Base-by-base conservation (phyloP, 2,888 invertebrate species). In the Leptarthrus brevirostris region DNA sequence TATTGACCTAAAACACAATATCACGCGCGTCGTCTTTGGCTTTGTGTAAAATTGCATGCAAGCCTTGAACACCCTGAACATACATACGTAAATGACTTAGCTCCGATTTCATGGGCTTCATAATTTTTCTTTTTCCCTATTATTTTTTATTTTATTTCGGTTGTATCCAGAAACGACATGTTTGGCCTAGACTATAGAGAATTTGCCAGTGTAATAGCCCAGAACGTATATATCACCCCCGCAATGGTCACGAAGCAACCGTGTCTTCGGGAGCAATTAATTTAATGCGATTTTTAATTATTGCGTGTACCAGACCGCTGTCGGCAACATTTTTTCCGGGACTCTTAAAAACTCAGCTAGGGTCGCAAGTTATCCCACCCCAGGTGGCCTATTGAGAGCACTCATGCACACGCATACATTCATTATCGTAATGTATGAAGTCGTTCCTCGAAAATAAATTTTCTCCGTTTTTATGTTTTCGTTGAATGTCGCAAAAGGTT, bases 221-320 rank as follows among this genome's bases (percentile, higher is more conserved):
- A n/a, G n/a, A n/a, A n/a, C n/a, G n/a, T n/a, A n/a, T n/a, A n/a
- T n/a, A n/a, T n/a, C n/a, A n/a, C n/a, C n/a, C n/a, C n/a, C 5
- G 47, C 18, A 10, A 26, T 66, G 49, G 47, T 24, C 69, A 34
- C 3, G 18, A 30, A 8, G 22, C 24, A 69, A 22, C 30, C 22
- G 0, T 18, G 52, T 34, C 49, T 47, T 69, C 16, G 18, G 40
- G 69, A 52, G 52, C 52, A 69, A 69, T 69, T 52, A 69, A 69
- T 69, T 69, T 30, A 69, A 69, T 52, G 69, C 52, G 52, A 52
- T 69, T 69, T 69, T 69, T 69, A 69, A 69, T 69, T 69, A 69
- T 69, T 49, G 69, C 69, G 49, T 69, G 69, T 69, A 69, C 66
- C 44, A 30, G 66, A 47, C 47, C 56, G 14, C 26, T 69, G 20